Evolutionary conservation across 2,888 invertebrate species (phyloP).

Genomic region (Lepetodrilus schrolli): DNA sequence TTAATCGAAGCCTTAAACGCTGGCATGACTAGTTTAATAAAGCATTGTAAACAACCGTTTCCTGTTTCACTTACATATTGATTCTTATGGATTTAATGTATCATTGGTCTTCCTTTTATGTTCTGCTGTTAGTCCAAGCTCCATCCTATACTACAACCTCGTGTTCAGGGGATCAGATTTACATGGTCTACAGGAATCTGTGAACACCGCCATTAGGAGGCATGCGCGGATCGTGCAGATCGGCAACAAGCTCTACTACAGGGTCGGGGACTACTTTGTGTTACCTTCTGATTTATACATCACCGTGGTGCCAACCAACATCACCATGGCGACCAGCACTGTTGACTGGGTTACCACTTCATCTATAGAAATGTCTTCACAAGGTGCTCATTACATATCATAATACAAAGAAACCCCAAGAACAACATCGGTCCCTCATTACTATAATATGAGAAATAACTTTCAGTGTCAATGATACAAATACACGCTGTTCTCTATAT

Average conservation of each 20-base stretch:
- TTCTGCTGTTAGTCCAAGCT: slow-evolving; percentile 32
- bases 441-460: no score
- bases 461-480: no score
- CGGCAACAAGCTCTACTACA: slow-evolving; percentile 19
- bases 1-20: no score
- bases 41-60: no score
- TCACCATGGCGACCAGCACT: slow-evolving; percentile 34
- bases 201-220: slow-evolving; percentile 37
- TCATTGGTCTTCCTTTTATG: no score
- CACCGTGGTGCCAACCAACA: slow-evolving; percentile 40
- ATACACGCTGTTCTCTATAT: no score
- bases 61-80: no score
- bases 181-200: slow-evolving; percentile 34
- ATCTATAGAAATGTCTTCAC: not conserved
- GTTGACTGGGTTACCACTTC: not conserved
- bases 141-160: slow-evolving; percentile 42
- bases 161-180: slow-evolving; percentile 38
- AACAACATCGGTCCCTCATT: no score
- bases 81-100: no score
- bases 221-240: slow-evolving; percentile 15
- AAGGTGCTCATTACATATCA: no score
- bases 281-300: slow-evolving; percentile 34
- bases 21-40: no score
- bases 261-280: slow-evolving; percentile 42
- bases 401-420: no score